Conservation (phyloP, 2,888 invertebrate genomes). For the Scrobipalpa costella region DNA sequence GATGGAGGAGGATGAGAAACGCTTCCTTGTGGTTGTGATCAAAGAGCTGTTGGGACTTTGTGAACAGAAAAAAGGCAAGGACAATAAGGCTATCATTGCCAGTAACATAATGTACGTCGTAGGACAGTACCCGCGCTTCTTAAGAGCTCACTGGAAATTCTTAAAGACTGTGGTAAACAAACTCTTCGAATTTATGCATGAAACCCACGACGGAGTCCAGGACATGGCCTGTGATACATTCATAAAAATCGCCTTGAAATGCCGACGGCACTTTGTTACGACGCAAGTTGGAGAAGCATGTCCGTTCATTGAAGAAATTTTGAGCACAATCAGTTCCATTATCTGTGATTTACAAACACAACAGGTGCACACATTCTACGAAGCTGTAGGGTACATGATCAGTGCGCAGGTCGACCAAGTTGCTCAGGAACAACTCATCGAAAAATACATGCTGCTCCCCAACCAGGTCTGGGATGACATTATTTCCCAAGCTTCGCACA, state of each 20-base stretch:
- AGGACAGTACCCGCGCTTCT: slow-evolving; percentile 98
- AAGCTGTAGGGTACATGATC: slow-evolving; percentile 99
- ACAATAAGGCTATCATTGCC: slow-evolving; percentile 99
- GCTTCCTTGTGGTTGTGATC: slow-evolving; percentile 99
- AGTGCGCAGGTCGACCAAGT: slow-evolving; percentile 95
- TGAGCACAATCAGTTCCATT: slow-evolving; percentile 96
- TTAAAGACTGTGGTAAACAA: slow-evolving; percentile 99
- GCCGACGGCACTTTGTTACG: slow-evolving; percentile 98
- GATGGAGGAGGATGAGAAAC: slow-evolving; percentile 99
- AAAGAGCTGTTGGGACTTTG: slow-evolving; percentile 98
- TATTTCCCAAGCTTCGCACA: slow-evolving; percentile 97
- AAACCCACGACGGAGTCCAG: slow-evolving; percentile 99
- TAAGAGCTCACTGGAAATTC: slow-evolving; percentile 99
- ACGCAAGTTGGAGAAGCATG: slow-evolving; percentile 97
- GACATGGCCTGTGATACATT: slow-evolving; percentile 99
- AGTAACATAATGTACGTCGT: slow-evolving; percentile 99
- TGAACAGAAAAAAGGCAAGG: slow-evolving; percentile 99
- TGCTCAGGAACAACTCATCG: slow-evolving; percentile 96
- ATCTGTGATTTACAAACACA: slow-evolving; percentile 99
- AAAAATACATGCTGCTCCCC: slow-evolving; percentile 98
- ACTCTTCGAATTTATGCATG: slow-evolving; percentile 99
- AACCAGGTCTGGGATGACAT: slow-evolving; percentile 99
- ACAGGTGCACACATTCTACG: slow-evolving; percentile 99
- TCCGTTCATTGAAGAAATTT: slow-evolving; percentile 99
- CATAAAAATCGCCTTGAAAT: slow-evolving; percentile 99